These are phyloP conservation scores for Saccostrea glomerata DNA, from an alignment of 1,140 invertebrate genomes.

Conservation along the genomic window DNA sequence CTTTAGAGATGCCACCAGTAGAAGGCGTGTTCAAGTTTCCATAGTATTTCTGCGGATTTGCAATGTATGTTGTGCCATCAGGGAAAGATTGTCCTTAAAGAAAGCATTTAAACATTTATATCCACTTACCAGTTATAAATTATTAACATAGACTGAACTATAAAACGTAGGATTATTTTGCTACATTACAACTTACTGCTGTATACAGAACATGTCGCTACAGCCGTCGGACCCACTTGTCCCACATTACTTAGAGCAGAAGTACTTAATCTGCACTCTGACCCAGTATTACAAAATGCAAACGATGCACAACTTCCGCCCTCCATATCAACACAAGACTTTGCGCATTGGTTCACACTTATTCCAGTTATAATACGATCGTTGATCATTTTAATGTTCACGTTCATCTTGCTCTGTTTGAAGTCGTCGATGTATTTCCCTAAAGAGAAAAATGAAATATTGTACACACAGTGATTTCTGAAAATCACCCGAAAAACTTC, in stretches of 20 bases:
- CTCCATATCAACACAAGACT: slow-evolving; percentile 68
- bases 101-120: not conserved
- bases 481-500: too few relatives aligned
- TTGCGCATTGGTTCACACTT: slow-evolving; percentile 67
- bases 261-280: slow-evolving; percentile 66
- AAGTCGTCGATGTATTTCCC: slow-evolving; percentile 71
- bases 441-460: slow-evolving; percentile 41
- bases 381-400: slow-evolving; percentile 54
- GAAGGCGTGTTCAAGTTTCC: not conserved
- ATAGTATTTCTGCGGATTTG: slow-evolving; percentile 47
- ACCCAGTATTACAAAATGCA: slow-evolving; percentile 67
- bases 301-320: slow-evolving; percentile 67
- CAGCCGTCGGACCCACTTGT: slow-evolving; percentile 61
- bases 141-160: not conserved
- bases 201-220: slow-evolving; percentile 67
- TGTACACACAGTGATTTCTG: not conserved
- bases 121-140: not conserved
- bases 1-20: not conserved
- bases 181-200: slow-evolving; percentile 62
- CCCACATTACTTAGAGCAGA: slow-evolving; percentile 58
- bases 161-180: not conserved
- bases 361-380: slow-evolving; percentile 66
- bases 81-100: slow-evolving; percentile 59
- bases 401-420: slow-evolving; percentile 48
- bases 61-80: slow-evolving; percentile 54